phyloP scores from a whole-genome alignment of 1,140 invertebrate genomes.

The Orussus abietinus region DNA sequence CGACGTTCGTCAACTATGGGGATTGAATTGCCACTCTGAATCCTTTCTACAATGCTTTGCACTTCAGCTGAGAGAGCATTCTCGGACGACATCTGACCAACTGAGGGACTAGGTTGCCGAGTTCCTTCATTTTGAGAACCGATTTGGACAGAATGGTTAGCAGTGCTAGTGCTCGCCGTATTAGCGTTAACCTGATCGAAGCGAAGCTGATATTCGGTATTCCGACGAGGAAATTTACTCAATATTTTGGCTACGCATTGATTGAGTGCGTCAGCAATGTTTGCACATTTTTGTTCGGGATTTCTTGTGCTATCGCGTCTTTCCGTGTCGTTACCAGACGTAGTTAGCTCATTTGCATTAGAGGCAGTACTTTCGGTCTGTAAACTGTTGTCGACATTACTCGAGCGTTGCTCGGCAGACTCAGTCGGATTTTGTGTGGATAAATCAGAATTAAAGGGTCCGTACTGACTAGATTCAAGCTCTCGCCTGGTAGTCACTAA shows the following conservation, averaged over 20 bases:
- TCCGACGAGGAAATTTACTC: too few species aligned
- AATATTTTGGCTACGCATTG: too few species aligned
- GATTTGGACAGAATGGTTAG: too few species aligned
- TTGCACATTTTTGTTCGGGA: too few species aligned
- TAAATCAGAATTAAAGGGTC: slow-evolving; percentile 12
- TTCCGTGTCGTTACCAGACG: too few species aligned
- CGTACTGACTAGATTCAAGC: slow-evolving; percentile 24
- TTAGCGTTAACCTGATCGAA: too few species aligned
- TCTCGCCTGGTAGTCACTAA: slow-evolving; percentile 31
- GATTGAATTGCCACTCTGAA: slow-evolving; percentile 20
- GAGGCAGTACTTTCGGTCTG: slow-evolving; percentile 16
- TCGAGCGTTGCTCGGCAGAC: neutral
- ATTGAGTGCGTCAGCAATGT: too few species aligned
- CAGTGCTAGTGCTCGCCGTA: too few species aligned
- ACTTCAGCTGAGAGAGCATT: slow-evolving; percentile 25
- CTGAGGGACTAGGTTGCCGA: slow-evolving; percentile 8
- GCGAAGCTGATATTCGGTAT: too few species aligned
- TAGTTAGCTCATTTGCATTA: too few species aligned
- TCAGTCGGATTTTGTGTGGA: slow-evolving; percentile 2
- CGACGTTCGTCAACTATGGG: slow-evolving; percentile 9
- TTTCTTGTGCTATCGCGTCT: too few species aligned
- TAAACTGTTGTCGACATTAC: slow-evolving; percentile 14
- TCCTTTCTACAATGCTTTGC: slow-evolving; percentile 32
- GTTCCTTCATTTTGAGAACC: slow-evolving; percentile 10
- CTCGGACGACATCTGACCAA: slow-evolving; percentile 10